Base-by-base conservation (phyloP, 2,797 vertebrate species). In the Australoheros facetus region DNA sequence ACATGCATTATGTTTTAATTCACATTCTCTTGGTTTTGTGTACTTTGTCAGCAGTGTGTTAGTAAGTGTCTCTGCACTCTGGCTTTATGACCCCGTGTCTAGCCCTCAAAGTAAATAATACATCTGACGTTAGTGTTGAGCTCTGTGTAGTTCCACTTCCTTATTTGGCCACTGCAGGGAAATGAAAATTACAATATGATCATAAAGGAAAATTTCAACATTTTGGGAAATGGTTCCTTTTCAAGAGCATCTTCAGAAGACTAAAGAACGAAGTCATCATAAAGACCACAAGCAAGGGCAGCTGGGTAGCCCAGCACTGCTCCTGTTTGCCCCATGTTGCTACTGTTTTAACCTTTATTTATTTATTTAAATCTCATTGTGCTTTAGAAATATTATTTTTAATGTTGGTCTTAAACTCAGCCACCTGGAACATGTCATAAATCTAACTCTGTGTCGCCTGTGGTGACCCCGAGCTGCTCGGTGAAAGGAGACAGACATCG, bases 201-300 rank as follows among this genome's bases (percentile, higher is more conserved):
- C 64, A 51, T 69, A 69, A 30, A 69, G 64, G 11, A 51, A 69
- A n/a, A 69, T 2, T 30, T 51, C 1, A 6, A 51, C 2, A 17
- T 51, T 51, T 69, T 51, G 6, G 42, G 26, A 0, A 51, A 48
- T 1, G 3, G 16, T 28, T 48, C 23, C 23, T 66, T 19, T 51
- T 53, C 7, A 17, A 17, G 26, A 19, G 45, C 0, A 2, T 66
- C 39, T 66, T 0, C 17, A 48, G 42, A 26, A 8, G 39, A 48
- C 62, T 48, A 39, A 28, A 45, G 42, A 19, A 51, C 12, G 0
- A 23, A n/a, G 23, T 13, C 26, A n/a, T 19, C 17, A 7, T 19
- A 48, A 11, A 19, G 48, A 51, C 6, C 8, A 51, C 19, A 30
- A 69, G 16, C 5, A 45, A 66, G 39, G 45, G 14, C 11, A 7